Conservation (phyloP, 2,113 vertebrate genomes). For the Trogon surrucura region DNA sequence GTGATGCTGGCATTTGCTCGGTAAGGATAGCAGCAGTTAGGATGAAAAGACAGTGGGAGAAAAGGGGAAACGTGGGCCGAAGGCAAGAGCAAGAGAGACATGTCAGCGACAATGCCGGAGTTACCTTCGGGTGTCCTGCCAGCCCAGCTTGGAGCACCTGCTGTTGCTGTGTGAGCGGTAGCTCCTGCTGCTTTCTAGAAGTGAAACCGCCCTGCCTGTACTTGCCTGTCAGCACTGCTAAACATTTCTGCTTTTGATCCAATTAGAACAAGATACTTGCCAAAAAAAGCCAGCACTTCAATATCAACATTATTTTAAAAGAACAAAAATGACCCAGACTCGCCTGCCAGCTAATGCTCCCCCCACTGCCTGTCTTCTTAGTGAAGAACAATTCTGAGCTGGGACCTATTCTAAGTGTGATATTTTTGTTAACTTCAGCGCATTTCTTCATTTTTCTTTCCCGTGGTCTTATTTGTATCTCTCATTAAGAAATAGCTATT, state of each 20-base stretch:
- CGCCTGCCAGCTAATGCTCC: not conserved
- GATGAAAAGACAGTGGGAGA: not conserved
- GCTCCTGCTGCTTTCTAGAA: conserved; percentile 5
- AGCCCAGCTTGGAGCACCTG: not conserved
- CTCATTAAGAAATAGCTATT: conserved; percentile 11
- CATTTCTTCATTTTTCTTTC: not conserved
- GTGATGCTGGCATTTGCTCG: not conserved
- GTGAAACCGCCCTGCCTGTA: not conserved
- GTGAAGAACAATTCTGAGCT: not conserved
- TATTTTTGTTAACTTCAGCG: not conserved
- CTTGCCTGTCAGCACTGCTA: conserved; percentile 18
- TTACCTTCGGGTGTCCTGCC: not conserved
- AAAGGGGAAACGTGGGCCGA: not conserved
- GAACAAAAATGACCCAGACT: not conserved
- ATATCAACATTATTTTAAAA: not conserved
- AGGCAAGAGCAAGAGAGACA: not conserved
- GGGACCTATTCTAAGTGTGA: not conserved
- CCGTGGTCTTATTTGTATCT: not conserved
- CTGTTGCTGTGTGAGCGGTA: not conserved
- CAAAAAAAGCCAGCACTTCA: not conserved
- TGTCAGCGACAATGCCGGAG: not conserved
- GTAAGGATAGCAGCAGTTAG: not conserved
- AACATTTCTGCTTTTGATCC: not conserved
- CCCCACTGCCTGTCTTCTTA: not conserved
- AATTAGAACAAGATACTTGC: not conserved